Evolutionary conservation across 1,140 invertebrate species (phyloP), one percentile per base, ranked within the genome.

Genomic region (Euura saliciscinereae): DNA sequence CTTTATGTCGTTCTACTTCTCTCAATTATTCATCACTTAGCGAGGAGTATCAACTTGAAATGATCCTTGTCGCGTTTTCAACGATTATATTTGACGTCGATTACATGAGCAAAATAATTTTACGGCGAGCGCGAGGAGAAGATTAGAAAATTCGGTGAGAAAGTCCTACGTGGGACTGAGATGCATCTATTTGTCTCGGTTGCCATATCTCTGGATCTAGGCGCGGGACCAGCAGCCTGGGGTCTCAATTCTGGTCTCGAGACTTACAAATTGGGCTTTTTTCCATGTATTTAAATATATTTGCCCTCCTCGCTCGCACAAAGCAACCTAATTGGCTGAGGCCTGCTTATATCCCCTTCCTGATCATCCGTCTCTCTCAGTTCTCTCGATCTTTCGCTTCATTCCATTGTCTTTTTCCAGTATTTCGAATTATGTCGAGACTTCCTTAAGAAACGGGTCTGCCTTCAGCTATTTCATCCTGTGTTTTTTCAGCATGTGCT

Each of bases 221-320:
- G 51, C 51, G 51, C 51, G 51, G 28, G 51, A 59, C 51, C 51
- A 59, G 51, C 51, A 59, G 51, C 51, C 51, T 59, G 51, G 51
- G 51, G 51, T 59, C 51, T 59, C 51, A 59, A 59, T 59, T 59
- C 51, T 59, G 8, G 51, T 59, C 51, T n/a, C 51, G 51, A 59
- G 51, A 59, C 51, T 59, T 59, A 59, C 51, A 59, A 59, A 59
- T 59, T 59, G 51, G 51, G 51, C 51, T 59, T 59, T 59, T 59
- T 59, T 59, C 51, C 51, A 59, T 59, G 8, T n/a, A 59, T n/a
- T 59, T 59, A n/a, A 59, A 59, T 59, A 59, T 59, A 59, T 59
- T 59, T 59, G 51, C 51, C 51, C 51, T 28, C 28, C 28, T n/a
- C 3, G 51, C 51, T 59, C 51, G 51, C 51, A 59, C 51, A 59